Evolutionary conservation across 2,113 vertebrate genomes (phyloP), one percentile per base, ranked within the genome.

Genomic region (Cromileptes altivelis): DNA sequence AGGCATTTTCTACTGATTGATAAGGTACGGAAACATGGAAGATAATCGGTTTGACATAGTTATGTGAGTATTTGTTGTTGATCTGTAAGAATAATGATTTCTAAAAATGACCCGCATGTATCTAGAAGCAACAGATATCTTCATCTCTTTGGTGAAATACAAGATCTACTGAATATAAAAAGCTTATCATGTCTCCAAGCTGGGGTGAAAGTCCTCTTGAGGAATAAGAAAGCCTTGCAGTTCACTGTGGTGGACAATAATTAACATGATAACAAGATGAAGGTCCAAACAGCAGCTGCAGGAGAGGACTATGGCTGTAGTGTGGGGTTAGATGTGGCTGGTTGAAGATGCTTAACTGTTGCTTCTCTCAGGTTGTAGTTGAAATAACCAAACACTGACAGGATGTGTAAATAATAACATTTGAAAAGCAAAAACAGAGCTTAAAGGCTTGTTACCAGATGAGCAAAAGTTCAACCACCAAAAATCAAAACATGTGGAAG

Each of bases 141-240:
- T 13, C 3, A 11, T 45, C 42, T 12, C 30, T 30, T 30, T 7
- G 2, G 47, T 21, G 19, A 25, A 53, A 53, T 12, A 47, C 60
- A 47, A 62, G 53, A 21, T 37, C 61, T 1, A 18, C 4, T 27
- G 15, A 40, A 27, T 21, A 23, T 6, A 23, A 6, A 78, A 56
- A 6, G 47, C 6, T 40, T 30, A 27, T 80, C 33, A 9, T 27
- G 27, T 62, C 21, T 21, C 15, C 17, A n/a, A 33, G 49, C 17
- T 49, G 21, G 70, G 70, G 47, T 73, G 3, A 84, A 63, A 61
- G 76, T 78, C 64, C 14, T 40, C 30, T 61, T 70, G 7, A 23
- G 33, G 64, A 69, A 33, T 69, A 19, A 25, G 27, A 8, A 78
- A 61, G 55, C 6, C n/a, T 11, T 50, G 13, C 5, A 15, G 42